Percentiles rank a stretch among this genome's conserved stretches.
phyloP scores from a whole-genome alignment of 2,113 vertebrate genomes.

The Telmatochromis brachygnathus region DNA sequence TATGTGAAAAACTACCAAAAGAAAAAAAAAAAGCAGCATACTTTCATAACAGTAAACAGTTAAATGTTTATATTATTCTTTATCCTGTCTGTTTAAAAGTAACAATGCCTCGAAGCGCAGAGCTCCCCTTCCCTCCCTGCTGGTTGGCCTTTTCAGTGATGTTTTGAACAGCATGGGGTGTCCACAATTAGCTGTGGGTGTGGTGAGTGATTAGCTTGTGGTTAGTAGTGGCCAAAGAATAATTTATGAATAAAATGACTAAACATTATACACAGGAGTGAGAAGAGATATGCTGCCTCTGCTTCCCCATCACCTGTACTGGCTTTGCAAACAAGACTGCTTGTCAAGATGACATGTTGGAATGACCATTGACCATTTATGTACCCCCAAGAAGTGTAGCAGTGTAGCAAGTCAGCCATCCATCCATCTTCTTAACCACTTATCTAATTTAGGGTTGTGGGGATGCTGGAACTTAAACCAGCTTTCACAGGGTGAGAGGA shows the following conservation, averaged over 20 bases:
- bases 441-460: neutral
- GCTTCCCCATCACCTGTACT: neutral
- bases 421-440: neutral
- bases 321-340: neutral
- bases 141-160: conserved; percentile 30
- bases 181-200: neutral
- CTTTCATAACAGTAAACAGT: neutral
- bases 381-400: neutral
- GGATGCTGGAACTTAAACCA: neutral
- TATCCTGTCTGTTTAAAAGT: neutral
- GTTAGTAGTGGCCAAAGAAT: neutral
- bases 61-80: neutral
- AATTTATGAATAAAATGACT: neutral
- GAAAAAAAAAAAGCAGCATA: neutral
- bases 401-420: neutral
- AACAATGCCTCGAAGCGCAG: neutral
- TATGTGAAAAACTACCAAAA: neutral
- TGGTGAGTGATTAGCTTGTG: neutral
- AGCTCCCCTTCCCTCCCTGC: neutral
- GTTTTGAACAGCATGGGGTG: neutral
- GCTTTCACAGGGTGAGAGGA: neutral
- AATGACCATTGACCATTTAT: neutral
- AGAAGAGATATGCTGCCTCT: neutral
- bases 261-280: neutral
- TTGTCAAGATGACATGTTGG: neutral